Evolutionary conservation across 23 tunicate species (phyloP).

Genomic region (Clavelina lepadiformis): DNA sequence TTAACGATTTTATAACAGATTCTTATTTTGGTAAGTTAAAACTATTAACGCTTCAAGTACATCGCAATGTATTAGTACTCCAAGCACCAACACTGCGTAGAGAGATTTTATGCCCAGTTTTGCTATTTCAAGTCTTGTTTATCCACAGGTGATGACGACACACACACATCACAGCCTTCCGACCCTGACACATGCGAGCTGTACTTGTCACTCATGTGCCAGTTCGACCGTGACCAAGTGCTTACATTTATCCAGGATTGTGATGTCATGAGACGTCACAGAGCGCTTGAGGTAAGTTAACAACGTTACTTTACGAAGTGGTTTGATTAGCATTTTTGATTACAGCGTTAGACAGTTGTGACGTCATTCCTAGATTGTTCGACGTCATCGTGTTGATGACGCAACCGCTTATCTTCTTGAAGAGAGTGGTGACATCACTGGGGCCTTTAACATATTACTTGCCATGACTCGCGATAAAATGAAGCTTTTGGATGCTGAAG

Average conservation of each 20-base stretch:
- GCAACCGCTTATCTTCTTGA: conserved; percentile 80
- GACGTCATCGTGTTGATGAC: conserved; percentile 78
- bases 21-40: conserved; percentile 60
- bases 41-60: no score
- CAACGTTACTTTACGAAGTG: not conserved
- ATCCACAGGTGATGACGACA: not conserved
- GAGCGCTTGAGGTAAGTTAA: conserved; percentile 60
- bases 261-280: conserved; percentile 51
- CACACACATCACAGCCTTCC: conserved; percentile 12
- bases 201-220: conserved; percentile 86
- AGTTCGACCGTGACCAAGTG: conserved; percentile 67
- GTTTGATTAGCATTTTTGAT: no score
- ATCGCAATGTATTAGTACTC: no score
- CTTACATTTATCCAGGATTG: conserved; percentile 54
- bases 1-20: conserved; percentile 35
- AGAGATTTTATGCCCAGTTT: no score
- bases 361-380: conserved; percentile 65
- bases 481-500: conserved; percentile 13
- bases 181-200: conserved; percentile 70
- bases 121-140: no score
- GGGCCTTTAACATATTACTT: conserved; percentile 66
- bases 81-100: no score
- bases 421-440: conserved; percentile 65
- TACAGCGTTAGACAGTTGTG: no score
- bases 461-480: conserved; percentile 39